phyloP scores from a whole-genome alignment of 2,888 invertebrate genomes.

The Dicranocentrus wangi region DNA sequence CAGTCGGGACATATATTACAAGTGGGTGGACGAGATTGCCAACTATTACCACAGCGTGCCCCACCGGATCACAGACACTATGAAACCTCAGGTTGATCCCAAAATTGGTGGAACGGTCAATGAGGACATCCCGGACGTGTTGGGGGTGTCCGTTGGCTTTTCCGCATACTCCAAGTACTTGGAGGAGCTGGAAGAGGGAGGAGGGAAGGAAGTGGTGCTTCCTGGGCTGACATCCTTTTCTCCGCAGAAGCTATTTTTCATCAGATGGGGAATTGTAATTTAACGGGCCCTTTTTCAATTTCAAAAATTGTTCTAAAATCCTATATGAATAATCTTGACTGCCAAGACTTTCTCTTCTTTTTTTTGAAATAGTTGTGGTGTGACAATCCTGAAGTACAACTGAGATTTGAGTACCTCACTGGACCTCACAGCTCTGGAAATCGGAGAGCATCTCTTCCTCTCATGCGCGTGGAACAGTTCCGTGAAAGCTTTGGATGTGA shows the following conservation, averaged over 20 bases:
- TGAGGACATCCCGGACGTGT: slow-evolving; percentile 48
- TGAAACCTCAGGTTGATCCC: slow-evolving; percentile 24
- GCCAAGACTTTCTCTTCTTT: too few relatives aligned
- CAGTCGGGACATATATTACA: slow-evolving; percentile 33
- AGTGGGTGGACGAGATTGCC: slow-evolving; percentile 34
- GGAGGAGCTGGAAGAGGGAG: slow-evolving; percentile 22
- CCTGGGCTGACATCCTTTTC: slow-evolving; percentile 44
- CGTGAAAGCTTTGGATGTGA: too few relatives aligned
- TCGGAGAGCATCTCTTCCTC: background rate
- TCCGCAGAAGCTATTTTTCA: slow-evolving; percentile 47
- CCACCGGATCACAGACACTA: slow-evolving; percentile 29
- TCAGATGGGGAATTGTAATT: slow-evolving; percentile 55
- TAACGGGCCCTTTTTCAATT: too few relatives aligned
- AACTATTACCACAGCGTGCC: slow-evolving; percentile 27
- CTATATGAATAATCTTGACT: background rate
- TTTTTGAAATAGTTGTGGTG: background rate
- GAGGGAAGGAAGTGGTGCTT: slow-evolving; percentile 33
- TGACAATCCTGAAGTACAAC: background rate
- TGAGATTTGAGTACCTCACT: background rate
- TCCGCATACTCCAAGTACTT: slow-evolving; percentile 27
- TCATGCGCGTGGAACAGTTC: background rate
- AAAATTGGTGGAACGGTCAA: slow-evolving; percentile 34
- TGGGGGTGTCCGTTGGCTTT: slow-evolving; percentile 33
- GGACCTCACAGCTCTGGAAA: background rate
- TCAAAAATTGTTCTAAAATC: background rate